Evolutionary conservation across 2,797 vertebrate genomes (phyloP), one percentile per base, ranked within the genome.

Genomic region (Oreonectes daqikongensis): DNA sequence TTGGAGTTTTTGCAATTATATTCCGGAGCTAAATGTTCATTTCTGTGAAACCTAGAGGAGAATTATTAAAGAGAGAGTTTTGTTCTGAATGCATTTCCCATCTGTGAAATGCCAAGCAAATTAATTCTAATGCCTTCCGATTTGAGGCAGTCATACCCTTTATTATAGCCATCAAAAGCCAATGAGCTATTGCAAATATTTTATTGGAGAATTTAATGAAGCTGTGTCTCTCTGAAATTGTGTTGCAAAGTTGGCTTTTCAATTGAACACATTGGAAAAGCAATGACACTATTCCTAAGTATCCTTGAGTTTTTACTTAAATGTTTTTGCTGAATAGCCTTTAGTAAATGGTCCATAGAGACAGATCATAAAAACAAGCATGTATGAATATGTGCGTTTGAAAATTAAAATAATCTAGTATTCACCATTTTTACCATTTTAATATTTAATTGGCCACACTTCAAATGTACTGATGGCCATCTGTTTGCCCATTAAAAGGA

Each of bases 161-260:
- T 89, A 90, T 93, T 92, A 92, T 86, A 84, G 86, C 87, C 86
- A 91, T 93, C 90, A 91, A 90, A 88, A 90, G 81, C 86, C 91
- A 92, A 92, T 92, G 91, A 93, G 90, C 86, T 91, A 92, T 92
- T 90, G 88, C 88, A 91, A 91, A 90, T 92, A 91, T 92, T 91
- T 91, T 90, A 92, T 91, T 90, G 89, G 85, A 83, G 91, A 88
- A 92, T 92, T 89, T 91, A 92, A 93, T 93, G 90, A 92, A 91
- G 91, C 91, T 86, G 80, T 88, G 86, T 85, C 85, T 87, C 83
- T 87, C 86, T 84, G 71, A 69, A 86, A 92, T 91, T 90, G 85
- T 84, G 85, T 87, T 85, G 82, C 83, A 84, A 75, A 20, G 71
- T 77, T 66, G 40, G 35, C 32, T 59, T 60, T 71, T 73, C 50